A percentile compares a stretch with the other conserved stretches of the same genome.
phyloP scores from a whole-genome alignment of 2,113 vertebrate genomes.

The Pimephales promelas region DNA sequence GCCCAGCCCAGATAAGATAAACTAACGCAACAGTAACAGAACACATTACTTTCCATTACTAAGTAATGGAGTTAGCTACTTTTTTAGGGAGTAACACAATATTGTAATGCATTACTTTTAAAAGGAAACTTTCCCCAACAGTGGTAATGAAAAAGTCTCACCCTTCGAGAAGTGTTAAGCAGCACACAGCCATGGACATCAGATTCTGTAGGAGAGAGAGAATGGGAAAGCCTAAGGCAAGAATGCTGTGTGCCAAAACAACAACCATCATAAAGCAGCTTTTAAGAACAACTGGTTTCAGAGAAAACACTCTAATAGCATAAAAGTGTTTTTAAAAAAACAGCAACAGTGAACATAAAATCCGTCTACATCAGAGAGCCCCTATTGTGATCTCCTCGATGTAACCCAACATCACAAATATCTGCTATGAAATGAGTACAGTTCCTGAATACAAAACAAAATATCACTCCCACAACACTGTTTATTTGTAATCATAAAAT shows the following conservation, averaged over 20 bases:
- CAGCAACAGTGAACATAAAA: conserved; percentile 19
- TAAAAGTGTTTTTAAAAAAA: conserved; percentile 1
- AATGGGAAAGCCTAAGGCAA: neutral
- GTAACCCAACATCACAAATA: conserved; percentile 5
- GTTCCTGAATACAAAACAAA: conserved; percentile 11
- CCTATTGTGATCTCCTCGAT: neutral
- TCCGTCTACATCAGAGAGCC: conserved; percentile 16
- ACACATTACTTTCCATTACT: too few relatives aligned
- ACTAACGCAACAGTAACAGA: too few relatives aligned
- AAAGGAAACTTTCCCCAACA: too few relatives aligned
- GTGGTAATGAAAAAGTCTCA: conserved; percentile 66
- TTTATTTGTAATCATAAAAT: conserved; percentile 13
- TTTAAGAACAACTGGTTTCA: conserved; percentile 14
- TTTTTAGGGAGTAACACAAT: too few relatives aligned
- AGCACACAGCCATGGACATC: conserved; percentile 88
- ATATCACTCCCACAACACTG: neutral
- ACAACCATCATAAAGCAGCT: conserved; percentile 16
- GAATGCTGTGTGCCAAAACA: neutral
- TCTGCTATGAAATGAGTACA: conserved; percentile 14
- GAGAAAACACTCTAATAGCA: neutral
- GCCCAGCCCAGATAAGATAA: too few relatives aligned
- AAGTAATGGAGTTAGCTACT: too few relatives aligned
- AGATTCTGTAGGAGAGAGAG: conserved; percentile 69
- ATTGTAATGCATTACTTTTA: too few relatives aligned
- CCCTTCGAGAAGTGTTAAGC: conserved; percentile 95